Evolutionary conservation across 2,797 vertebrate genomes (phyloP).

Genomic region (Chiroxiphia lanceolata): DNA sequence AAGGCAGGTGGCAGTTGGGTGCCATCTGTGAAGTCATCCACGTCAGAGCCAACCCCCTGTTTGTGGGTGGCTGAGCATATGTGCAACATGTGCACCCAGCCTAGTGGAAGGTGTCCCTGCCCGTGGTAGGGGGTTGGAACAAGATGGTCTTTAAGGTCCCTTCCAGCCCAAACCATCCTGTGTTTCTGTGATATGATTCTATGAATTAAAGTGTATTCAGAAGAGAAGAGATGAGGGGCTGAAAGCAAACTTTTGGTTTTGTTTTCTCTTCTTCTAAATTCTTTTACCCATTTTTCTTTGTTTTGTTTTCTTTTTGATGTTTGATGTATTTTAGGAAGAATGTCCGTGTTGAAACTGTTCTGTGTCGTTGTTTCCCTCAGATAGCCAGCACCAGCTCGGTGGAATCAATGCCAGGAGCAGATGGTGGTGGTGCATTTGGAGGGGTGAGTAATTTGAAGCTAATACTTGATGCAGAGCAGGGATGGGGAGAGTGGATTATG

Average conservation of each 20-base stretch:
- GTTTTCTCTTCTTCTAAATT: not conserved
- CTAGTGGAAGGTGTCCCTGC: not conserved
- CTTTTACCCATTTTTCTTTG: too few species aligned
- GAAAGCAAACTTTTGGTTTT: not conserved
- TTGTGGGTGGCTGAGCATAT: not conserved
- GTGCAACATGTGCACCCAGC: not conserved
- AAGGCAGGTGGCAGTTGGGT: not conserved
- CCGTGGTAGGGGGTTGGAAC: not conserved
- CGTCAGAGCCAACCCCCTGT: not conserved
- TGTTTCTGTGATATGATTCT: not conserved
- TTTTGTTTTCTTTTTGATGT: not conserved
- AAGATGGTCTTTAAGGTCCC: not conserved
- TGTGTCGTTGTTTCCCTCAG: constrained; percentile 44
- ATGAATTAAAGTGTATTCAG: not conserved
- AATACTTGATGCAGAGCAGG: not conserved
- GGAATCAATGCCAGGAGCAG: constrained; percentile 59
- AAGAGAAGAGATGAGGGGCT: not conserved
- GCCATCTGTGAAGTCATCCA: not conserved
- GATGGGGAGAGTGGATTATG: not conserved
- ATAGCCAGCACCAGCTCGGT: constrained; percentile 38
- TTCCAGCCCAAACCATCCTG: not conserved
- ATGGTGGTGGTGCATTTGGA: constrained; percentile 36
- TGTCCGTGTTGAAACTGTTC: not conserved
- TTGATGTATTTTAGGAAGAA: not conserved
- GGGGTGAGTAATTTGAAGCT: constrained; percentile 67